Percentiles rank a stretch among this genome's conserved stretches.
phyloP scores from a whole-genome alignment of 2,113 vertebrate species.

The Maylandia zebra region DNA sequence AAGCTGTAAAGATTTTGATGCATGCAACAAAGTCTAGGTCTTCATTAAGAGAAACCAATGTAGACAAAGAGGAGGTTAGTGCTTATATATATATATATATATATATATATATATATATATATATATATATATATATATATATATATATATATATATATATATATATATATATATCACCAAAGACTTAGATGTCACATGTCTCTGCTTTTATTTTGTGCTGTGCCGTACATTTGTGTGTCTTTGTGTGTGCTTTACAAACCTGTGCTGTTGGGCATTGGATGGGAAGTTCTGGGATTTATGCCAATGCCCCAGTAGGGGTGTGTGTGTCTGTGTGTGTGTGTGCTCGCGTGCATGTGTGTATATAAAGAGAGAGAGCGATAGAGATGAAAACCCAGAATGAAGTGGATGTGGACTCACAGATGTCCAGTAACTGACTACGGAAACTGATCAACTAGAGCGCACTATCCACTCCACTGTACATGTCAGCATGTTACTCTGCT shows the following conservation, averaged over 20 bases:
- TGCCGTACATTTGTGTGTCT: neutral
- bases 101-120: neutral
- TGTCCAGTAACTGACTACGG: conserved; percentile 15
- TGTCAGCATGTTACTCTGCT: neutral
- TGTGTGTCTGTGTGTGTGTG: neutral
- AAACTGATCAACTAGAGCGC: conserved; percentile 28
- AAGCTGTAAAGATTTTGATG: neutral
- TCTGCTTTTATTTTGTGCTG: neutral
- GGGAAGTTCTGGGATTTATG: conserved; percentile 36
- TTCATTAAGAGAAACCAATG: neutral
- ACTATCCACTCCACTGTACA: neutral
- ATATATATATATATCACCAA: neutral
- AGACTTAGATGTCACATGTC: neutral
- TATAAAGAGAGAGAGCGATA: neutral
- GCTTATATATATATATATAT: neutral
- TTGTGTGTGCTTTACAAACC: neutral
- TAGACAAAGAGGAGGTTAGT: neutral
- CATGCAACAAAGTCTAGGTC: neutral
- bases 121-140: neutral
- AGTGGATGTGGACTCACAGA: conserved; percentile 28
- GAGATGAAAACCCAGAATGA: neutral
- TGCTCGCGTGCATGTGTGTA: neutral
- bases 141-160: neutral
- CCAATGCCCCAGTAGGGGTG: conserved; percentile 1
- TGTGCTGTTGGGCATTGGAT: neutral